These are phyloP conservation scores for Parapsyche elsis DNA, from an alignment of 1,140 invertebrate species.

Conservation along the genomic window DNA sequence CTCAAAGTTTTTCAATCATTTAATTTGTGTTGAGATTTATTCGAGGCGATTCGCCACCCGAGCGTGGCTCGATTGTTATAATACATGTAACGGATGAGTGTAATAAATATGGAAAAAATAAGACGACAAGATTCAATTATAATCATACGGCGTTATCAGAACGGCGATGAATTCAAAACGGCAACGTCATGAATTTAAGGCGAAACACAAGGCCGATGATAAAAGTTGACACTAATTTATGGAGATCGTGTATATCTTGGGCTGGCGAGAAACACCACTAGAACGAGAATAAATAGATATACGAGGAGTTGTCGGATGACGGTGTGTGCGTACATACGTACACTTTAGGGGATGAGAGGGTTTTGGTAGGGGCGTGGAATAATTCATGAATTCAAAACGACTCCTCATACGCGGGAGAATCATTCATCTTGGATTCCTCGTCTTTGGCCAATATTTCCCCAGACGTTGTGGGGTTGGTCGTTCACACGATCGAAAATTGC, in stretches of 20 bases:
- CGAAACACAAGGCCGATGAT: conserved; percentile 4
- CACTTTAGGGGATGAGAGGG: not conserved
- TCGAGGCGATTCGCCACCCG: too few relatives aligned
- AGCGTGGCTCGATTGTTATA: too few relatives aligned
- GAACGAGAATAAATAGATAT: conserved; percentile 15
- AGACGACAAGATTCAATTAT: too few relatives aligned
- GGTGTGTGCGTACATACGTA: not conserved
- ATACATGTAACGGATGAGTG: too few relatives aligned
- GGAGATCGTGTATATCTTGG: conserved; percentile 2
- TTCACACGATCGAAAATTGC: conserved; percentile 2
- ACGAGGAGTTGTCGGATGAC: not conserved
- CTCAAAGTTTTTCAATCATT: too few relatives aligned
- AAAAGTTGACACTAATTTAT: conserved; percentile 26
- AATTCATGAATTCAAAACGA: conserved; percentile 41
- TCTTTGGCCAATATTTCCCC: conserved; percentile 6
- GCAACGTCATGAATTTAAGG: not conserved
- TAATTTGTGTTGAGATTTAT: too few relatives aligned
- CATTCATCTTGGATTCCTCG: conserved; percentile 29
- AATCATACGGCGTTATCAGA: too few relatives aligned
- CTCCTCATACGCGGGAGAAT: conserved; percentile 7
- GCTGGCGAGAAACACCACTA: not conserved
- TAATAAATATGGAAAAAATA: too few relatives aligned
- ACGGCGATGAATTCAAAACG: not conserved
- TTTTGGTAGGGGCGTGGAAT: not conserved
- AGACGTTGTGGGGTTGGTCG: not conserved